Evolutionary conservation across 2,797 vertebrate genomes (phyloP).

Genomic region (Molossus molossus): DNA sequence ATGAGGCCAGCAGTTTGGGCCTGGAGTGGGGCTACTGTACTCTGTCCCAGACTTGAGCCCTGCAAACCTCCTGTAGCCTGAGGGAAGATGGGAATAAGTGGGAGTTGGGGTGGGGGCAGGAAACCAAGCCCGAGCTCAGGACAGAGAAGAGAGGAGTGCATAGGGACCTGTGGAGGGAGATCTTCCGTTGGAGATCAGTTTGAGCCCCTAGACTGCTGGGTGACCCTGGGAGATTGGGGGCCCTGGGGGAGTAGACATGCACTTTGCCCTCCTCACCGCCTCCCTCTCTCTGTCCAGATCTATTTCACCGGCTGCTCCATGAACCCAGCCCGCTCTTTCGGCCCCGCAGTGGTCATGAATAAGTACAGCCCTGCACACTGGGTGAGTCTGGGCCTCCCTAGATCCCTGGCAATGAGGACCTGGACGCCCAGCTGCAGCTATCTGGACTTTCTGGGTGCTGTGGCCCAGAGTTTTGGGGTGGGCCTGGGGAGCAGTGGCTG

Average conservation of each 20-base stretch:
- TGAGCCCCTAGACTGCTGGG: not conserved
- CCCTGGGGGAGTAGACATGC: not conserved
- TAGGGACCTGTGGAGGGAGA: not conserved
- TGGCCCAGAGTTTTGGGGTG: not conserved
- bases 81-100: not conserved
- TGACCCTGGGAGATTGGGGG: not conserved
- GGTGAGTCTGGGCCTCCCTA: slow-evolving; percentile 86
- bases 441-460: not conserved
- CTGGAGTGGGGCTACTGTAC: not conserved
- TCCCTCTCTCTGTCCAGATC: slow-evolving; percentile 85
- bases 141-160: not conserved
- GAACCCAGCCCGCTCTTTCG: slow-evolving; percentile 92
- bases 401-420: not conserved
- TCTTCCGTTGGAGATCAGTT: not conserved
- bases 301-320: slow-evolving; percentile 92
- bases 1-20: not conserved
- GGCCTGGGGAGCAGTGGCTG: not conserved
- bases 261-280: not conserved
- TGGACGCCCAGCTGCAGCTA: not conserved
- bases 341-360: slow-evolving; percentile 88
- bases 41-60: not conserved
- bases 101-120: not conserved
- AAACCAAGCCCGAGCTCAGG: not conserved
- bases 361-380: slow-evolving; percentile 87
- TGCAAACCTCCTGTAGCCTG: not conserved